phyloP scores from a whole-genome alignment of 2,888 invertebrate species.

The Drosophila prolongata region DNA sequence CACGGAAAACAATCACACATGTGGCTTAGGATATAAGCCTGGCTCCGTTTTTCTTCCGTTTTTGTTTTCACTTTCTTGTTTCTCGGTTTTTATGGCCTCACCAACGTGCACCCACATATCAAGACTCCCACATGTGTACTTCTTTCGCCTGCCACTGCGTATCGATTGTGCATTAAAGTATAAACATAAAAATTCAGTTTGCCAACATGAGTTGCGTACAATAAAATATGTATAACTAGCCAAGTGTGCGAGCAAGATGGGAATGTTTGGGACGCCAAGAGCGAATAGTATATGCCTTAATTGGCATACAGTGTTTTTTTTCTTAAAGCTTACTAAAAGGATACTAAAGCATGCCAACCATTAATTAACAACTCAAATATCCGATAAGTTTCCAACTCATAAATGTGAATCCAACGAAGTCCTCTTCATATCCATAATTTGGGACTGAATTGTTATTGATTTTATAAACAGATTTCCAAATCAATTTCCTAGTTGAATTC shows the following conservation, averaged over 20 bases:
- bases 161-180: constrained; percentile 68
- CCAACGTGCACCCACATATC: constrained; percentile 44
- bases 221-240: constrained; percentile 53
- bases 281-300: constrained; percentile 33
- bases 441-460: constrained; percentile 66
- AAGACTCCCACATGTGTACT: constrained; percentile 12
- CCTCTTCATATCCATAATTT: constrained; percentile 76
- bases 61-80: constrained; percentile 22
- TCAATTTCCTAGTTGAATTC: constrained; percentile 8
- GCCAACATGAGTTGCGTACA: constrained; percentile 45
- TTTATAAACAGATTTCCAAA: constrained; percentile 8
- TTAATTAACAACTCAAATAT: constrained; percentile 10
- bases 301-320: constrained; percentile 32
- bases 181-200: constrained; percentile 55
- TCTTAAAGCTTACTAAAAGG: constrained; percentile 6
- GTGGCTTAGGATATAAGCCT: constrained; percentile 40
- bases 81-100: constrained; percentile 51
- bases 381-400: constrained; percentile 7
- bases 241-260: constrained; percentile 16
- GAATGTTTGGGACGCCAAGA: not conserved
- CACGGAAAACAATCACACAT: constrained; percentile 33
- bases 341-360: constrained; percentile 15
- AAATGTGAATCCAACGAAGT: constrained; percentile 30
- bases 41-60: constrained; percentile 20
- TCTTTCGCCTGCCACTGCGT: constrained; percentile 17